Evolutionary conservation across 2,888 invertebrate species (phyloP), one percentile per base, ranked within the genome.

Genomic region (Chromoteleia sp.): DNA sequence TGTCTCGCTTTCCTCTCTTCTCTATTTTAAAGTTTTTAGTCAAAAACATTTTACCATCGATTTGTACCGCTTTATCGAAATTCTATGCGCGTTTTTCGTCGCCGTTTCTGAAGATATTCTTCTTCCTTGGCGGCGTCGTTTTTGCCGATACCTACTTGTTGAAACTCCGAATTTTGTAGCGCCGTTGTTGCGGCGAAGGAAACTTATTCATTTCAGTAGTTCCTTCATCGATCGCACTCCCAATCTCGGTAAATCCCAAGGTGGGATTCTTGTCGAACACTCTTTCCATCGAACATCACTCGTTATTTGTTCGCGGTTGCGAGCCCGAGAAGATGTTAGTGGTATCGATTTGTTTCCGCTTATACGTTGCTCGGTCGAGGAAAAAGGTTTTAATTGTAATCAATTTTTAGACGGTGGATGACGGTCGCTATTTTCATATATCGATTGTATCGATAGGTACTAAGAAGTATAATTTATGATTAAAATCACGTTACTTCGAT

Each of bases 71-170:
- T 25, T 25, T 6, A 2, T 6, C 25, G 25, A 2, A 25, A 2
- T 25, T 25, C 25, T 25, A 25, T 2, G 25, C 25, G 25, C 25
- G 6, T 43, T 61, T 45, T 45, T 43, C 17, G 14, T 59, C 14
- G 25, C 14, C 59, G 43, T 36, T 33, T 61, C 25, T 25, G 25
- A 25, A 25, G 3, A 25, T 25, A 25, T 25, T 25, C 12, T 48
- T 59, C 15, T 59, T 59, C 61, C 15, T 43, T 10, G 12, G 29
- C 10, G 25, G 5, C 43, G 8, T 29, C 41, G n/a, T 63, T 50
- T 63, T 63, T 21, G 21, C n/a, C 50, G 36, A n/a, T 50, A 50
- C 19, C 63, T 63, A 63, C 63, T 63, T 63, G 63, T 63, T 63
- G 63, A 63, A 63, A 45, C 50, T 17, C n/a, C 19, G 61, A 48